phyloP scores from a whole-genome alignment of 2,888 invertebrate genomes.

The Catonia carolina region DNA sequence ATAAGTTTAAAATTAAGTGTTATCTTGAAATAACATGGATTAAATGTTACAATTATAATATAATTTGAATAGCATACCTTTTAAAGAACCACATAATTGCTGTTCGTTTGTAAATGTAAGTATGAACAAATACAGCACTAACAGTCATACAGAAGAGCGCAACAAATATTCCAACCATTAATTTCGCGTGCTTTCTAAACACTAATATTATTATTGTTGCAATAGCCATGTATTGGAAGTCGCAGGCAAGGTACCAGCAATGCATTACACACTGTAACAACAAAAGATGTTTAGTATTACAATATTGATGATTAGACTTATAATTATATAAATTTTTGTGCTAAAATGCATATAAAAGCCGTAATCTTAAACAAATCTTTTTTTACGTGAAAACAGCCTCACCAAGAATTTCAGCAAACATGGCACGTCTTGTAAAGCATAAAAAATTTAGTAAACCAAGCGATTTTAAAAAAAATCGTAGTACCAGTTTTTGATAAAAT shows the following conservation, averaged over 20 bases:
- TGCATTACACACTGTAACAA: conserved; percentile 56
- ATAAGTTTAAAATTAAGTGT: too few species aligned
- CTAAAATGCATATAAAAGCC: too few species aligned
- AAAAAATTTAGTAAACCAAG: too few species aligned
- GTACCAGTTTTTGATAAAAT: too few species aligned
- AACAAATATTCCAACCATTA: conserved; percentile 43
- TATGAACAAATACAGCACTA: conserved; percentile 49
- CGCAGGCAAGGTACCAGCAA: conserved; percentile 64
- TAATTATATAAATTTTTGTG: conserved; percentile 5
- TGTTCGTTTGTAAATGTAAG: conserved; percentile 46
- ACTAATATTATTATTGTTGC: conserved; percentile 46
- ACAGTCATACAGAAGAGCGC: conserved; percentile 44
- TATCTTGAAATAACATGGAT: too few species aligned
- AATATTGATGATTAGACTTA: conserved; percentile 1
- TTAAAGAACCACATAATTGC: conserved; percentile 52
- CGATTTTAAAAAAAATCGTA: too few species aligned
- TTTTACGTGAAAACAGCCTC: too few species aligned
- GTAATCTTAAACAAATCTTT: too few species aligned
- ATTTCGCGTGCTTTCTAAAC: conserved; percentile 42
- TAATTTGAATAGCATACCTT: conserved; percentile 41
- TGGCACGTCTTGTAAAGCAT: too few species aligned
- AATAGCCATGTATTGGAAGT: conserved; percentile 60
- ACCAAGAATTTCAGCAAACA: too few species aligned
- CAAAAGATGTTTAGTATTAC: not conserved
- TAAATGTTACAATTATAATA: not conserved